Evolutionary conservation across 1,140 invertebrate species (phyloP).

Genomic region (Belonocnema kinseyi): DNA sequence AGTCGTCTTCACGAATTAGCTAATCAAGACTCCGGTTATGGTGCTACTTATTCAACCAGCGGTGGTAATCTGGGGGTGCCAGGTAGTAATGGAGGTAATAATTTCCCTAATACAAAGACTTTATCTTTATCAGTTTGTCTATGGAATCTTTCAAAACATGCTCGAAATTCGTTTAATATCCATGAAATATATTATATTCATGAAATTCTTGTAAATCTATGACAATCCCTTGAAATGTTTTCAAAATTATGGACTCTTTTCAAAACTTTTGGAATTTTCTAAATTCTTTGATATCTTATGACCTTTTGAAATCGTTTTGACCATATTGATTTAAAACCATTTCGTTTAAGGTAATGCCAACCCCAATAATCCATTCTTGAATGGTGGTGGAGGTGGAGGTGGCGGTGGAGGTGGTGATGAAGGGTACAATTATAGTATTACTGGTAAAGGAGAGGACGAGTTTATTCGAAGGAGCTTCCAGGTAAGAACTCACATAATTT

Average conservation of each 20-base stretch:
- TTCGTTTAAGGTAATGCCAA: conserved; percentile 56
- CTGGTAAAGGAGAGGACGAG: conserved; percentile 66
- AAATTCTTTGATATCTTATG: too few relatives aligned
- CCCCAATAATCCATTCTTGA: conserved; percentile 73
- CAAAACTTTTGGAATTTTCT: too few relatives aligned
- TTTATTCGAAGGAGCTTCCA: conserved; percentile 72
- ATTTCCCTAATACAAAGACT: neutral
- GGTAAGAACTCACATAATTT: conserved; percentile 49
- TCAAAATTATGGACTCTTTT: too few relatives aligned
- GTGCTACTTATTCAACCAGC: conserved; percentile 83
- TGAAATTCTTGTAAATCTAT: too few relatives aligned
- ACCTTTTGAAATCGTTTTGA: too few relatives aligned
- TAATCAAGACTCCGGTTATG: conserved; percentile 81
- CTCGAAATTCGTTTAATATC: too few relatives aligned
- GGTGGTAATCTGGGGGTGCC: conserved; percentile 82
- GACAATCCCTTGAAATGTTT: too few relatives aligned
- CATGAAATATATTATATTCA: too few relatives aligned
- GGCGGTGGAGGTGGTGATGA: conserved; percentile 54
- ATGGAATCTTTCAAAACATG: too few relatives aligned
- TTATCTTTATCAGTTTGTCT: neutral
- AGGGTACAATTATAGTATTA: conserved; percentile 67
- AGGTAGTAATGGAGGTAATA: conserved; percentile 72
- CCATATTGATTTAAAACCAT: neutral
- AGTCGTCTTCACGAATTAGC: conserved; percentile 85
- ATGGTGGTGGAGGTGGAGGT: conserved; percentile 41